Conservation (phyloP, 23 tunicate genomes). For the Trididemnum nubilum region DNA sequence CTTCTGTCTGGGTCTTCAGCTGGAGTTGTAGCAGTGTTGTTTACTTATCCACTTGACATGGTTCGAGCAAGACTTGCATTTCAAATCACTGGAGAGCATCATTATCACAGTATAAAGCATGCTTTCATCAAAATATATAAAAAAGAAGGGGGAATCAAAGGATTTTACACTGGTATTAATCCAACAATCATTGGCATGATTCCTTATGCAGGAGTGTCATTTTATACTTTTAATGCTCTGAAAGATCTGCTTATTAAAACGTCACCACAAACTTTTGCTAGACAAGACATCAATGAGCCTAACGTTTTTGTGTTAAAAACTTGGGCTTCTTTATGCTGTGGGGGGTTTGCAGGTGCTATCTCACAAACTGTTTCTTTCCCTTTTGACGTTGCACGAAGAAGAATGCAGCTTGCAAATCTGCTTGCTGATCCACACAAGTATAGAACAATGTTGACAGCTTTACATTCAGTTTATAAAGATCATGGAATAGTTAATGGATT, state of each 20-base stretch:
- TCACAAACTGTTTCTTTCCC: constrained; percentile 95
- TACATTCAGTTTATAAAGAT: constrained; percentile 50
- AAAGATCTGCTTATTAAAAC: constrained; percentile 46
- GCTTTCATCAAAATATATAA: constrained; percentile 59
- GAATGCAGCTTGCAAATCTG: constrained; percentile 86
- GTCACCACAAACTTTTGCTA: constrained; percentile 35
- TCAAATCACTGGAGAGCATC: constrained; percentile 92
- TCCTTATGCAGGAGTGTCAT: constrained; percentile 91
- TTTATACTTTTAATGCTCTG: constrained; percentile 52
- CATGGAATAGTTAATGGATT: constrained; percentile 73
- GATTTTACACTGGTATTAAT: constrained; percentile 77
- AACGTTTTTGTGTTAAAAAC: constrained; percentile 43
- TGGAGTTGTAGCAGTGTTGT: constrained; percentile 66
- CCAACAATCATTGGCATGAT: constrained; percentile 83
- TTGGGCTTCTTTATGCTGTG: constrained; percentile 58
- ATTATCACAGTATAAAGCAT: constrained; percentile 48
- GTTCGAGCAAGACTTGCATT: constrained; percentile 72
- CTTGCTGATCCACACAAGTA: constrained; percentile 68
- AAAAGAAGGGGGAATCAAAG: constrained; percentile 81
- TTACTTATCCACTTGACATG: constrained; percentile 87
- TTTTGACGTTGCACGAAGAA: constrained; percentile 85
- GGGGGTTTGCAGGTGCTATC: constrained; percentile 89
- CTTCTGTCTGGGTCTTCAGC: constrained; percentile 77
- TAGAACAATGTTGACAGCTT: constrained; percentile 59
- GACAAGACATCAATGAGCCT: constrained; percentile 41